phyloP scores from a whole-genome alignment of 2,888 invertebrate species.

The Achlya flavicornis region DNA sequence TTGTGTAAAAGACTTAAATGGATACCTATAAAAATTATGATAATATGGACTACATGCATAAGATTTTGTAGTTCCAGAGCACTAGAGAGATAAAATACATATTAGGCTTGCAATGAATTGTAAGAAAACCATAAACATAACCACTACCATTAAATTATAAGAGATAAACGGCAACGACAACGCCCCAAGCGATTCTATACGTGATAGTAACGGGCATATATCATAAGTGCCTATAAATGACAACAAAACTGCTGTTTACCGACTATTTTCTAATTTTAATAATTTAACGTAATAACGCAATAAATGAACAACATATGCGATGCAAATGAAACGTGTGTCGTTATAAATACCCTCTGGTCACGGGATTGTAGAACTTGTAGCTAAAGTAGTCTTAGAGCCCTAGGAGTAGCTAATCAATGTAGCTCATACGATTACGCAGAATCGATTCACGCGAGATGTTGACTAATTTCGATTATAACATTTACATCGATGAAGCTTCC shows the following conservation, averaged over 20 bases:
- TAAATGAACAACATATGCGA: conserved; percentile 63
- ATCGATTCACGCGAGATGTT: conserved; percentile 66
- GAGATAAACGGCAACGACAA: conserved; percentile 25
- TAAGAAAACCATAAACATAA: conserved; percentile 51
- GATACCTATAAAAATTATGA: not conserved
- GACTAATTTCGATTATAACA: conserved; percentile 75
- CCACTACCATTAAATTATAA: conserved; percentile 42
- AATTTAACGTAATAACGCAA: conserved; percentile 67
- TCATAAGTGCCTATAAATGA: conserved; percentile 45
- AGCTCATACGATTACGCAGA: conserved; percentile 67
- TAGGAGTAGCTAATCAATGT: conserved; percentile 66
- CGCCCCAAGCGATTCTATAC: conserved; percentile 49
- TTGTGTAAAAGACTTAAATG: not conserved
- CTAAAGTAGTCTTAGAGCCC: conserved; percentile 58
- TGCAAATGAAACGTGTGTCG: conserved; percentile 68
- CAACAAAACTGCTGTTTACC: conserved; percentile 63
- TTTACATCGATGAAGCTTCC: conserved; percentile 66
- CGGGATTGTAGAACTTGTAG: conserved; percentile 51
- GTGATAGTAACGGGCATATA: conserved; percentile 40
- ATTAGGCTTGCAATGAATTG: conserved; percentile 36
- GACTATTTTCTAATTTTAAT: conserved; percentile 68
- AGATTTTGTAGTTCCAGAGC: not conserved
- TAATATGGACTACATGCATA: not conserved
- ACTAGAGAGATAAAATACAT: conserved; percentile 4
- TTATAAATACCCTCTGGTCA: conserved; percentile 46